Conservation (phyloP, 2,888 invertebrate genomes). For the Papilio elwesi region DNA sequence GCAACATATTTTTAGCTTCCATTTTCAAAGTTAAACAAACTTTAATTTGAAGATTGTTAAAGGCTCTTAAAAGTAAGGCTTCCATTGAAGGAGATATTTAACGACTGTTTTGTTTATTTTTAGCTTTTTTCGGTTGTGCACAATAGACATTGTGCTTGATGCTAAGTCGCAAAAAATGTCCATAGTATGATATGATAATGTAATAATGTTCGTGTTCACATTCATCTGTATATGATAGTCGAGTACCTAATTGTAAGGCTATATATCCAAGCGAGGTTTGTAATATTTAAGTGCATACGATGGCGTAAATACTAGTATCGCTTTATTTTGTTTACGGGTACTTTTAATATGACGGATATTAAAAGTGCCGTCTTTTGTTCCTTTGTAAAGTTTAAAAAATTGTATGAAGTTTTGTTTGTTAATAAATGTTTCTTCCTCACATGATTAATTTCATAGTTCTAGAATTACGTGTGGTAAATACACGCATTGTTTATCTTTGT, state of each 20-base stretch:
- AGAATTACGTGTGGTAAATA: slow-evolving; percentile 5
- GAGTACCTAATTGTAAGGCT: too few relatives aligned
- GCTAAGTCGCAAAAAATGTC: neutral
- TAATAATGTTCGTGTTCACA: too few relatives aligned
- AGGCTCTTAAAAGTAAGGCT: slow-evolving; percentile 9
- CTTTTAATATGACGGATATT: too few relatives aligned
- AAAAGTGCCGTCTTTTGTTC: neutral
- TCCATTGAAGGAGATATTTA: slow-evolving; percentile 12
- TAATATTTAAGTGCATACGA: too few relatives aligned
- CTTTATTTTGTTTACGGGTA: too few relatives aligned
- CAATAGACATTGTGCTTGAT: neutral
- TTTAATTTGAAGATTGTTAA: slow-evolving; percentile 28
- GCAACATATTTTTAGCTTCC: slow-evolving; percentile 26
- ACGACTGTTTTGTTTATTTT: slow-evolving; percentile 16
- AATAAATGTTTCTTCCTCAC: neutral
- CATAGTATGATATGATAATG: neutral
- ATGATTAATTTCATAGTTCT: slow-evolving; percentile 1
- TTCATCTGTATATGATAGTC: too few relatives aligned
- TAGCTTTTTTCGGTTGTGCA: neutral
- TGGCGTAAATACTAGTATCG: too few relatives aligned
- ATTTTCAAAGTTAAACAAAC: slow-evolving; percentile 36
- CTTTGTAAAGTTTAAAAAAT: too few relatives aligned
- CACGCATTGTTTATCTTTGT: slow-evolving; percentile 16
- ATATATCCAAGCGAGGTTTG: too few relatives aligned
- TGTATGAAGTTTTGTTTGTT: neutral